Evolutionary conservation across 2,113 vertebrate species (phyloP).

Genomic region (Ailuropoda melanoleuca): DNA sequence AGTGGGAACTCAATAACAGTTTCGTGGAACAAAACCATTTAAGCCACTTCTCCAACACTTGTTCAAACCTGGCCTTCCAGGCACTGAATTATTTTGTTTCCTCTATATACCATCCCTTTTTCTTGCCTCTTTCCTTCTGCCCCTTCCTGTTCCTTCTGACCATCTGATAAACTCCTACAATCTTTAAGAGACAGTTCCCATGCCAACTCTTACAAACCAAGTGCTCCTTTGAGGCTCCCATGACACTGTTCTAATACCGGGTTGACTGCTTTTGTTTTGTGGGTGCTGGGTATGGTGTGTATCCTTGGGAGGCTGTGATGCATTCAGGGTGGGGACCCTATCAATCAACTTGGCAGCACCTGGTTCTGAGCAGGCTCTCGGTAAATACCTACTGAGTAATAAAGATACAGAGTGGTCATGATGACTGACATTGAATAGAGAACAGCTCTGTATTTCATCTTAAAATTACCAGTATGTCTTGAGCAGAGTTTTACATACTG

Average conservation of each 20-base stretch:
- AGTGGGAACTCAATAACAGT: background rate
- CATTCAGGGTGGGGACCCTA: background rate
- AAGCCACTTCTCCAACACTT: background rate
- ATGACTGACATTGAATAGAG: background rate
- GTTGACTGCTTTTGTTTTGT: background rate
- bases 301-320: background rate
- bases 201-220: background rate
- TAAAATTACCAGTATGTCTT: background rate
- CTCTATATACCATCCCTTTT: background rate
- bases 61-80: background rate
- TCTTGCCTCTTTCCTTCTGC: background rate
- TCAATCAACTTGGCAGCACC: background rate
- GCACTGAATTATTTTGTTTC: background rate
- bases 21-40: background rate
- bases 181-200: background rate
- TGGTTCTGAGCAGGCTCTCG: background rate
- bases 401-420: background rate
- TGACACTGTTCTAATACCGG: accelerated
- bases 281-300: background rate
- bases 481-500: background rate
- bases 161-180: background rate
- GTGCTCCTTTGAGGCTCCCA: too few relatives aligned
- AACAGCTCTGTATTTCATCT: background rate
- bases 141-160: background rate
- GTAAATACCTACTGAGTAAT: background rate